These are phyloP conservation scores for Melanotus villosus DNA, from an alignment of 2,888 invertebrate species.

Conservation along the genomic window DNA sequence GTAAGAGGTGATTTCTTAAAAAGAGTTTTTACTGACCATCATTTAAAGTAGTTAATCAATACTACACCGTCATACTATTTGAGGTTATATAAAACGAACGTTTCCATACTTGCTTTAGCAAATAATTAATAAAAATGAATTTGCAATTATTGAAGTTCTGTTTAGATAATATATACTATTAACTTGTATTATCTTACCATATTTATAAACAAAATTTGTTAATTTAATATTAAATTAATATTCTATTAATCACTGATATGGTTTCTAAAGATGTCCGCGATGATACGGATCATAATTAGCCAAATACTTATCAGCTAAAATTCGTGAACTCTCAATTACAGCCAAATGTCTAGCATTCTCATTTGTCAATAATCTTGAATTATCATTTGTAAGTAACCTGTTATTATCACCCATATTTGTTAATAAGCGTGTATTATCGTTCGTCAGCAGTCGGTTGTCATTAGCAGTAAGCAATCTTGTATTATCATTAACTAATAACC, in stretches of 20 bases:
- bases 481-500: conserved; percentile 63
- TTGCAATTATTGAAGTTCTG: no score
- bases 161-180: no score
- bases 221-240: no score
- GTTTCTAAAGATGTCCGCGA: conserved; percentile 63
- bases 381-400: conserved; percentile 58
- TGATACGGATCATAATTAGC: conserved; percentile 67
- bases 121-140: no score
- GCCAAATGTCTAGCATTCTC: conserved; percentile 64
- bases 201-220: no score
- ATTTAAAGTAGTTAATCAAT: no score
- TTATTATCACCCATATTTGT: conserved; percentile 60
- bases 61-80: no score
- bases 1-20: no score
- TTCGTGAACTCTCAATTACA: conserved; percentile 63
- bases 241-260: conserved; percentile 6
- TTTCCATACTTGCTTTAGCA: no score
- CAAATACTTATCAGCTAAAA: conserved; percentile 67
- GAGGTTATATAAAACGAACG: no score
- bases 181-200: no score
- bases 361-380: conserved; percentile 58
- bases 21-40: no score
- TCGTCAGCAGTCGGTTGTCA: conserved; percentile 54
- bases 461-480: conserved; percentile 56
- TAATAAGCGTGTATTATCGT: conserved; percentile 59